Evolutionary conservation across 2,113 vertebrate genomes (phyloP), one percentile per base, ranked within the genome.

Genomic region (Leptocoma aspasia): DNA sequence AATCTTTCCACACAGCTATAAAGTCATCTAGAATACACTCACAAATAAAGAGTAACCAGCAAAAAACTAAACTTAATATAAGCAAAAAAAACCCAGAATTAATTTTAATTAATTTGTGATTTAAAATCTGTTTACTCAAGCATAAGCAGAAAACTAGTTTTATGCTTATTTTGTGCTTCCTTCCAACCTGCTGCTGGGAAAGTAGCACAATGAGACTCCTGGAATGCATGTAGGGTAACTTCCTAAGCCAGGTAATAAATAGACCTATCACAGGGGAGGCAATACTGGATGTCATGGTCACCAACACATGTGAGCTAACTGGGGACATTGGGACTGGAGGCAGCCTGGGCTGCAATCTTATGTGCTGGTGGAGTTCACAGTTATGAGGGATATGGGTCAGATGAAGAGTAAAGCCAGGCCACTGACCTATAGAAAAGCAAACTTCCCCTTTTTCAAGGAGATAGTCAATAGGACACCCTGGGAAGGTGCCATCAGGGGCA

Each of bases 11-110:
- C 17, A 42, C 13, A 59, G 14, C 15, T 89, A 9, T 30, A 63
- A 49, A 85, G 5, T 10, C 30, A 16, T 66, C 39, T 47, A 60
- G 49, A 76, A 70, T 54, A 12, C 3, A 59, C 6, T 41, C 20
- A 59, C 2, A 71, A 68, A 69, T 60, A 60, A 76, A 82, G 52
- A 79, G 4, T 68, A 35, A 47, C 13, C 23, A 68, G 12, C 2
- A 49, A 83, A 77, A 77, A 33, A 7, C 2, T 17, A 4, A 60
- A 59, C 3, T 33, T 61, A 60, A 77, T 28, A 44, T 52, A 50
- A 33, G 3, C 8, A 42, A 49, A 76, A 20, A 11, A 4, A 0
- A 7, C 3, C 3, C 2, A 4, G 56, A 50, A 42, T 59, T 42
- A 59, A 60, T 44, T 52, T 37, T 19, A 60, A 76, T 52, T 56